Percentiles rank a stretch among this genome's conserved stretches.
Conservation (phyloP, 2,888 invertebrate genomes). For the Leptothorax acervorum region DNA sequence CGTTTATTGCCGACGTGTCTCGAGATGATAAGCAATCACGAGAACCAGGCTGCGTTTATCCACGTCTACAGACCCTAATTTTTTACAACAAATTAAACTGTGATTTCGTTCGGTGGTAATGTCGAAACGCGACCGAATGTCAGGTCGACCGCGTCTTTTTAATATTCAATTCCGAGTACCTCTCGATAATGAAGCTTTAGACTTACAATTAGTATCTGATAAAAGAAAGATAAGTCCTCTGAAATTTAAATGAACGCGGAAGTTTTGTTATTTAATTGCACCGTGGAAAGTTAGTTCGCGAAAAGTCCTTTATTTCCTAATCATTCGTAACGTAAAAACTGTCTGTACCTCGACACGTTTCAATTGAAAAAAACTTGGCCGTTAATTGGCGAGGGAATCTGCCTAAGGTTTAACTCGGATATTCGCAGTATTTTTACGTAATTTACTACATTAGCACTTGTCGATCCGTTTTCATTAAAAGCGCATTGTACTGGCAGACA, state of each 20-base stretch:
- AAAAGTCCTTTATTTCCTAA: not conserved
- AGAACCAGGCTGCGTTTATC: not conserved
- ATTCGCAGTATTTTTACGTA: slow-evolving; percentile 12
- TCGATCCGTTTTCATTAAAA: slow-evolving; percentile 2
- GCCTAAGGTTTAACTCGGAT: not conserved
- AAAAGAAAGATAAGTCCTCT: slow-evolving; percentile 1
- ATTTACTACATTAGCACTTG: not conserved
- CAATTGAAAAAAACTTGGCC: not conserved
- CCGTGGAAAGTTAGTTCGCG: not conserved
- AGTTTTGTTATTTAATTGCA: slow-evolving; percentile 32
- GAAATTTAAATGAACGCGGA: slow-evolving; percentile 13
- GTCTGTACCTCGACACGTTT: not conserved
- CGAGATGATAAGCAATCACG: not conserved
- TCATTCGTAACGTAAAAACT: not conserved
- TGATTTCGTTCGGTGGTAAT: not conserved
- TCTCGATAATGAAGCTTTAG: slow-evolving; percentile 1
- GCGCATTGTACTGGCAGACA: not conserved
- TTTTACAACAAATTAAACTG: not conserved
- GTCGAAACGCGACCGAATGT: not conserved
- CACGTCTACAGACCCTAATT: not conserved
- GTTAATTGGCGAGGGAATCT: not conserved
- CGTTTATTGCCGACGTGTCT: not conserved
- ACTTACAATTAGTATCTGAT: slow-evolving; percentile 14
- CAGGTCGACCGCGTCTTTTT: not conserved
- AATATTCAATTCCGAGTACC: not conserved